phyloP scores from a whole-genome alignment of 2,888 invertebrate genomes.

The Lithophane semibrunnea region DNA sequence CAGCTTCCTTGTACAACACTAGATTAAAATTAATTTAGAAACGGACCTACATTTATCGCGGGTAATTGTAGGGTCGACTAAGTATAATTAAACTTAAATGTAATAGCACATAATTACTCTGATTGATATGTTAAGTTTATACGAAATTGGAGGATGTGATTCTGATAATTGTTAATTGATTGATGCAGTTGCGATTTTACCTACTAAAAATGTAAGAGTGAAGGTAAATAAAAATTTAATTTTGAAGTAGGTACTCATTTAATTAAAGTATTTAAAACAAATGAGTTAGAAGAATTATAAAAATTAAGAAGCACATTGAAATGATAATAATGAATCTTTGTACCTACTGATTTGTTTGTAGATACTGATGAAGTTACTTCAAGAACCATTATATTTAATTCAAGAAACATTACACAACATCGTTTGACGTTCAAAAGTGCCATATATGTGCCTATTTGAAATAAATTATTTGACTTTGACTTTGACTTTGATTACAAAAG shows the following conservation, averaged over 20 bases:
- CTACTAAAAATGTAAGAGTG: neutral
- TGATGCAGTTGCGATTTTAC: neutral
- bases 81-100: constrained; percentile 45
- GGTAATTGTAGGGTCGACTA: constrained; percentile 48
- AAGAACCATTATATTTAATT: no score
- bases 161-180: constrained; percentile 9
- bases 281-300: neutral
- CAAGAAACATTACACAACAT: no score
- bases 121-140: constrained; percentile 51
- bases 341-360: constrained; percentile 2
- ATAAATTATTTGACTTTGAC: no score
- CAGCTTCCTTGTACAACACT: constrained; percentile 50
- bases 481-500: no score
- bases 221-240: neutral
- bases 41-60: constrained; percentile 32
- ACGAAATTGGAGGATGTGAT: constrained; percentile 11
- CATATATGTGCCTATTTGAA: no score
- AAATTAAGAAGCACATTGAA: neutral
- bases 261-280: neutral
- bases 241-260: neutral
- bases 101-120: constrained; percentile 46
- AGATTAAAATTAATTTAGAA: constrained; percentile 59
- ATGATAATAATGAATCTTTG: neutral
- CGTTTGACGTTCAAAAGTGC: no score
- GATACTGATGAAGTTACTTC: neutral